Conservation (phyloP, 2,888 invertebrate species). For the Limnephilus lunatus region DNA sequence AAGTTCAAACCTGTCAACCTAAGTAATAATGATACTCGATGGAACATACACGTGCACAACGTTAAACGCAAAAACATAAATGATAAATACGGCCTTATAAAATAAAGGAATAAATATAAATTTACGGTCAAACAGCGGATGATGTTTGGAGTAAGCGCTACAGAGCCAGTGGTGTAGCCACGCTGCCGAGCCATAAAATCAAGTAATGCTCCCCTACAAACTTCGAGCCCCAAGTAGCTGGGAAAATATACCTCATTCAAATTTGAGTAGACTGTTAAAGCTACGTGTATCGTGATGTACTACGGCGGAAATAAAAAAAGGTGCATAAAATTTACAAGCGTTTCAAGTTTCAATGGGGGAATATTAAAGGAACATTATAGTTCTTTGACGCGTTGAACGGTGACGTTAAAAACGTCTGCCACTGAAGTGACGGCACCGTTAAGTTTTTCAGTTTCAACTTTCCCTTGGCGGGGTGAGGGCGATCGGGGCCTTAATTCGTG, state of each 20-base stretch:
- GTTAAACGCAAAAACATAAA: background rate
- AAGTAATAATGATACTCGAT: background rate
- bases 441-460: slow-evolving; percentile 8
- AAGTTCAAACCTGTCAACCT: background rate
- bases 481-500: background rate
- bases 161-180: background rate
- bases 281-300: slow-evolving; percentile 37
- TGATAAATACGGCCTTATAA: background rate
- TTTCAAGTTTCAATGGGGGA: slow-evolving; percentile 52
- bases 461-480: background rate
- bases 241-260: slow-evolving; percentile 42
- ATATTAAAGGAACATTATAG: slow-evolving; percentile 48
- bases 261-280: slow-evolving; percentile 47
- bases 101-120: background rate
- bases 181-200: slow-evolving; percentile 41
- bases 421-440: background rate
- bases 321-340: slow-evolving; percentile 54
- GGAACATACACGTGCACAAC: background rate
- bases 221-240: slow-evolving; percentile 25
- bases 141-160: too few relatives aligned
- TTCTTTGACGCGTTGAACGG: slow-evolving; percentile 43
- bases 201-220: slow-evolving; percentile 9
- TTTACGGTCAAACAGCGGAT: background rate
- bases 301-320: slow-evolving; percentile 42
- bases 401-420: slow-evolving; percentile 38